Base-by-base conservation (phyloP, 2,113 vertebrate species). In the Hippoglossus stenolepis region DNA sequence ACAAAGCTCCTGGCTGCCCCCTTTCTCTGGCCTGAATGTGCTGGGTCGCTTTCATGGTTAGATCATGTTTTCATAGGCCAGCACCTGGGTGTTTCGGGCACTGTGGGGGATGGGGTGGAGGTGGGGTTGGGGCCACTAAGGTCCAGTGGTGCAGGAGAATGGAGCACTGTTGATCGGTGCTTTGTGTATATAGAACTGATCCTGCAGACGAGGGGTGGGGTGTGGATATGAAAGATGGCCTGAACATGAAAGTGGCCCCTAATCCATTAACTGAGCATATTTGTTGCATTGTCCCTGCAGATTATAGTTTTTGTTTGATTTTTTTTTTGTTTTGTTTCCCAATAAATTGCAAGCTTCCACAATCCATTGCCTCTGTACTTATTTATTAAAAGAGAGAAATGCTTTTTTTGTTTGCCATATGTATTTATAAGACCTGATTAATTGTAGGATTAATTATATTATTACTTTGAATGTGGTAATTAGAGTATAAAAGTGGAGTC, bases 301-400 rank as follows among this genome's bases (percentile, higher is more conserved):
- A 97, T 96, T 97, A 95, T 98, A 97, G 97, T 97, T 28, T 96
- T 64, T 38, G 95, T 97, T 97, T 96, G 94, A 47, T 43, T 57
- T 40, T 45, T n/a, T 26, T 96, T 96, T 94, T 95, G 96, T 77
- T 96, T 80, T n/a, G 2, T 53, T 97, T 96, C 47, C 94, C 96
- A 97, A 97, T 98, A 98, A 97, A 97, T 96, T 95, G 95, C 96
- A 96, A 88, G 96, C 96, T 97, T 97, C 95, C 96, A 97, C 95
- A 95, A 87, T 87, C 74, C 85, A 31, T 53, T 57, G 47, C 2
- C 31, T 73, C 28, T 13, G 2, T 49, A 38, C 77, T 31, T 57
- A 15, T 73, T 68, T 13, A 31, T 73, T 43, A 21, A 60, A 24
- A 9, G 5, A 54, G 8, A n/a, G 2, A 38, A 9, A 38, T 4